Conservation (phyloP, 2,888 invertebrate species). For the Timema cristinae region DNA sequence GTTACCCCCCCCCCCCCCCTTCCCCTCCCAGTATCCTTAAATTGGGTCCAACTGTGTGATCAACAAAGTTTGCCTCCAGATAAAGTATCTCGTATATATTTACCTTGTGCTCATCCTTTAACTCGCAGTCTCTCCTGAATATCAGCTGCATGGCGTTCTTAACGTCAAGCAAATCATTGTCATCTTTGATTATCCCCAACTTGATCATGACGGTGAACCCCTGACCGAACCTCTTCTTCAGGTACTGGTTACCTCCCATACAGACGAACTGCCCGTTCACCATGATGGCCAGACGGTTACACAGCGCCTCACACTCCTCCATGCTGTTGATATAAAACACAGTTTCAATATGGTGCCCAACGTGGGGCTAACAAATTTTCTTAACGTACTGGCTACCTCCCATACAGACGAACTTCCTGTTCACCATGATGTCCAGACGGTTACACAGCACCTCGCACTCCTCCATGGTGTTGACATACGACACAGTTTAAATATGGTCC, state of each 20-base stretch:
- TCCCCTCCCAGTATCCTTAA: too few relatives aligned
- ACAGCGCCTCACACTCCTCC: conserved; percentile 84
- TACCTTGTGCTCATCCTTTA: conserved; percentile 68
- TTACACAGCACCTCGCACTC: too few relatives aligned
- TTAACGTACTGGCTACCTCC: too few relatives aligned
- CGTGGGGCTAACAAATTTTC: too few relatives aligned
- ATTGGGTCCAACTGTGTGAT: too few relatives aligned
- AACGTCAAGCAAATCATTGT: conserved; percentile 37
- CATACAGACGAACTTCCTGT: too few relatives aligned
- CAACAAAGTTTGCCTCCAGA: too few relatives aligned
- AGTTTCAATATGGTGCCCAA: too few relatives aligned
- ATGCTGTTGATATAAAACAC: conserved; percentile 53
- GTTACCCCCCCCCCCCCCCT: too few relatives aligned
- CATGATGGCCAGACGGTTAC: conserved; percentile 74
- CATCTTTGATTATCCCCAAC: conserved; percentile 37
- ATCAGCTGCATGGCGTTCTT: conserved; percentile 50
- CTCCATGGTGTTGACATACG: too few relatives aligned
- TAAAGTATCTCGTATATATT: conserved; percentile 9
- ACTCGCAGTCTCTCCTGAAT: conserved; percentile 52
- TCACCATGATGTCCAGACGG: too few relatives aligned
- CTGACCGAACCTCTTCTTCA: conserved; percentile 66
- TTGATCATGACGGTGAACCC: conserved; percentile 62
- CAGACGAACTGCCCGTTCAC: conserved; percentile 66
- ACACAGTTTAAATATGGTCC: too few relatives aligned
- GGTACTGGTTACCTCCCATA: conserved; percentile 65